Base-by-base conservation (phyloP, 2,888 invertebrate species). In the Watsonalla cultraria region DNA sequence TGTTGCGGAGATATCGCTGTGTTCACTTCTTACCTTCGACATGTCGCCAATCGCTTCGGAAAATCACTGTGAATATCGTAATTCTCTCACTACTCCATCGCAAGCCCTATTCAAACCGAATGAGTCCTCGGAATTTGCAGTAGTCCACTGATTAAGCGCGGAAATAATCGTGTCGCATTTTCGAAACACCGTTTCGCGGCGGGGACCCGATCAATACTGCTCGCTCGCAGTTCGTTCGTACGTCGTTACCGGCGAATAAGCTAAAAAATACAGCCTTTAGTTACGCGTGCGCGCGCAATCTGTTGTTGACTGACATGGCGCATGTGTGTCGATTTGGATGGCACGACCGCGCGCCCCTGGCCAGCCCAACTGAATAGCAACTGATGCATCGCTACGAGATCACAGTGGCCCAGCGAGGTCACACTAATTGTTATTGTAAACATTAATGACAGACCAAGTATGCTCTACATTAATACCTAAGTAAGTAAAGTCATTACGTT, bases 121-220 rank as follows among this genome's bases (percentile, higher is more conserved):
- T 50, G 53, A 42, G 61, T 50, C 49, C 37, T 49, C 52, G 56
- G 49, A 57, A 51, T 64, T 69, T 62, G 66, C 62, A 65, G 70
- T 65, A 62, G 64, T 72, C 73, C 74, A 84, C 72, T 70, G 68
- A 60, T 70, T 70, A 73, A 70, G 63, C 77, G 74, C 78, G 76
- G 74, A 74, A 71, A 72, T 69, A 70, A 68, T 76, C 73, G 76
- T 76, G 71, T 78, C 72, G 72, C 83, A 84, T 85, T 78, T 78
- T 80, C 68, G 67, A 78, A 70, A 76, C 85, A 75, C 82, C 80
- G 74, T 82, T 75, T 72, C 83, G 75, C 78, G 82, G 78, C 82
- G 76, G 71, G 78, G 76, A 80, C 83, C 78, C 88, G 89, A 89
- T 89, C 89, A 89, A 89, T 89, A 89, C 89, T 89, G 76, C 11